These are phyloP conservation scores for Zele albiditarsus DNA, from an alignment of 2,888 invertebrate genomes.

Conservation along the genomic window DNA sequence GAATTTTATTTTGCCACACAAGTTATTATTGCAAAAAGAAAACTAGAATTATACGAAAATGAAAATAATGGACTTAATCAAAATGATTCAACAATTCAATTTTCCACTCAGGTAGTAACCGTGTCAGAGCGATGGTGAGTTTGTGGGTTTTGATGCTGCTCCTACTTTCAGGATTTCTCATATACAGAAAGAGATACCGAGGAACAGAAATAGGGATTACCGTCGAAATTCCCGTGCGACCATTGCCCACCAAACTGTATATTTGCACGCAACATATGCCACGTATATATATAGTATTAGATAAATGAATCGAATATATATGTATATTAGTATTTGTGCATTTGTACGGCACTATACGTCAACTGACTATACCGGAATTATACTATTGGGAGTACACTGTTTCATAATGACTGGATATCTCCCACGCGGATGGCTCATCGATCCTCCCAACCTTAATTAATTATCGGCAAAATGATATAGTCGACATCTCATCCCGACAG, in stretches of 20 bases:
- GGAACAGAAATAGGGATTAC: not conserved
- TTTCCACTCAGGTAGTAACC: not conserved
- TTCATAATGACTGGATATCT: slow-evolving; percentile 63
- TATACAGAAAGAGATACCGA: not conserved
- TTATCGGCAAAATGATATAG: slow-evolving; percentile 58
- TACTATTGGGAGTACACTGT: slow-evolving; percentile 58
- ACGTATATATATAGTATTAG: slow-evolving; percentile 15
- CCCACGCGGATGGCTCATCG: slow-evolving; percentile 60
- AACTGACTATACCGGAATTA: slow-evolving; percentile 52
- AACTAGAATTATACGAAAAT: not conserved
- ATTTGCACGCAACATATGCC: not conserved
- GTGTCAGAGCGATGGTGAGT: not conserved
- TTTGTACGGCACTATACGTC: slow-evolving; percentile 40
- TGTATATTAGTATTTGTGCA: slow-evolving; percentile 41
- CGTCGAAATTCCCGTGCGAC: slow-evolving; percentile 23
- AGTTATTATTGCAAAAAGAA: not conserved
- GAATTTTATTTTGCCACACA: too few relatives aligned
- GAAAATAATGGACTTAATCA: not conserved
- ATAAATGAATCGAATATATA: slow-evolving; percentile 49
- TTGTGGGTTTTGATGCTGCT: not conserved
- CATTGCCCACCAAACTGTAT: slow-evolving; percentile 7
- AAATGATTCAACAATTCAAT: not conserved
- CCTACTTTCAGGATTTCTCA: not conserved
- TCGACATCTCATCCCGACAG: slow-evolving; percentile 44
- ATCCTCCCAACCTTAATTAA: slow-evolving; percentile 64